Evolutionary conservation across 2,797 vertebrate genomes (phyloP).

Genomic region (Pangasius djambal): DNA sequence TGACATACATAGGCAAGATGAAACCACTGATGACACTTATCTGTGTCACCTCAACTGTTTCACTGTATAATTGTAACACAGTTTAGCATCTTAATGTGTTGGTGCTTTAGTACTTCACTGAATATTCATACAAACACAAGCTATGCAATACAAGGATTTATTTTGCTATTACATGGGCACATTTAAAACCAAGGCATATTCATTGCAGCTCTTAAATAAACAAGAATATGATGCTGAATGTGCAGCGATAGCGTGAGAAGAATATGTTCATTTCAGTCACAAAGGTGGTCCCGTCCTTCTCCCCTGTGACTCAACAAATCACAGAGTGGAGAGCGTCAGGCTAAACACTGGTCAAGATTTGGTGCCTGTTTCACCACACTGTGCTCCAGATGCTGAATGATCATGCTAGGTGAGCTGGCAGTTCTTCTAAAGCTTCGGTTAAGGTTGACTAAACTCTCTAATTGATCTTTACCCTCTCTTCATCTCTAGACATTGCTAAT

Average conservation of each 20-base stretch:
- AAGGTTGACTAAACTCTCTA: constrained; percentile 56
- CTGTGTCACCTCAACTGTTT: constrained; percentile 32
- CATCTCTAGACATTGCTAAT: constrained; percentile 60
- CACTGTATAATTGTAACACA: constrained; percentile 28
- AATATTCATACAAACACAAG: neutral
- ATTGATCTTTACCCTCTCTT: constrained; percentile 64
- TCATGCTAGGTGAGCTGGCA: constrained; percentile 51
- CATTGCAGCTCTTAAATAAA: constrained; percentile 39
- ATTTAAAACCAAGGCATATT: constrained; percentile 13
- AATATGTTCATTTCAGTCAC: constrained; percentile 46
- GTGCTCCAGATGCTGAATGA: constrained; percentile 46
- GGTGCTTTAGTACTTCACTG: neutral
- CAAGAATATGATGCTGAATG: constrained; percentile 39
- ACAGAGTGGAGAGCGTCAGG: constrained; percentile 56
- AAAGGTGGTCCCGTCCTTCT: constrained; percentile 59
- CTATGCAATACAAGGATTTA: constrained; percentile 1
- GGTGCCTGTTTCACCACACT: constrained; percentile 58
- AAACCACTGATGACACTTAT: constrained; percentile 47
- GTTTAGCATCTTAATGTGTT: constrained; percentile 2
- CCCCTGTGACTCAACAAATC: constrained; percentile 60
- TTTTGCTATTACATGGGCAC: constrained; percentile 5
- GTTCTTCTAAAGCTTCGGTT: constrained; percentile 52
- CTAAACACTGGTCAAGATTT: constrained; percentile 63
- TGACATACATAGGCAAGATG: constrained; percentile 27
- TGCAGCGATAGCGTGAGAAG: constrained; percentile 45